These are phyloP conservation scores for Balanococcus diminutus DNA, from an alignment of 2,888 invertebrate genomes.

Conservation along the genomic window DNA sequence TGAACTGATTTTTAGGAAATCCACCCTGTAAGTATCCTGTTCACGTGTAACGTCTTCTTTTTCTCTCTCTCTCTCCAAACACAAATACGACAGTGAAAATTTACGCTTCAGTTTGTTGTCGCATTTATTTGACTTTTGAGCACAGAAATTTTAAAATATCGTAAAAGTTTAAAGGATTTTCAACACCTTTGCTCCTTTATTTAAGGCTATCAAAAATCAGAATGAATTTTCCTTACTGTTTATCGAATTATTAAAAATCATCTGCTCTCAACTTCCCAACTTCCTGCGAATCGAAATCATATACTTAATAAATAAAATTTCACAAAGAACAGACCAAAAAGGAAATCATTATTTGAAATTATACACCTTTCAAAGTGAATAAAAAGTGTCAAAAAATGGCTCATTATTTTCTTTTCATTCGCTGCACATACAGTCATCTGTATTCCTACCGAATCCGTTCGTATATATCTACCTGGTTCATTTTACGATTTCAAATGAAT, in stretches of 20 bases:
- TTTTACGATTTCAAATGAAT: too few relatives aligned
- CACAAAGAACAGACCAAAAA: too few relatives aligned
- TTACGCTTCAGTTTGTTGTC: not conserved
- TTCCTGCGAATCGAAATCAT: too few relatives aligned
- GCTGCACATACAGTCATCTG: too few relatives aligned
- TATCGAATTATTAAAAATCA: too few relatives aligned
- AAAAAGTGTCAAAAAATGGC: too few relatives aligned
- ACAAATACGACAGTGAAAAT: not conserved
- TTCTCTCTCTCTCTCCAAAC: not conserved
- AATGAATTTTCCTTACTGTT: not conserved
- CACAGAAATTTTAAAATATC: not conserved
- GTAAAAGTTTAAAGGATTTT: not conserved
- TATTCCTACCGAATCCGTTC: too few relatives aligned
- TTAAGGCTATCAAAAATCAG: not conserved
- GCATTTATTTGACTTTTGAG: not conserved
- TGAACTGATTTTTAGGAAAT: not conserved
- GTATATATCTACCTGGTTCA: too few relatives aligned
- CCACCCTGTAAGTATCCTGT: not conserved
- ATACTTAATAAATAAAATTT: too few relatives aligned
- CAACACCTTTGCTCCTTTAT: not conserved
- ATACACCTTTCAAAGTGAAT: too few relatives aligned
- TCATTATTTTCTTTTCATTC: too few relatives aligned
- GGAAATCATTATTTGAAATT: too few relatives aligned
- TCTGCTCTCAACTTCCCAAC: not conserved
- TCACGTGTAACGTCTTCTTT: not conserved